A percentile compares a stretch with the other conserved stretches of the same genome.
Evolutionary conservation across 2,113 vertebrate genomes (phyloP).

Genomic region (Podilymbus podiceps): DNA sequence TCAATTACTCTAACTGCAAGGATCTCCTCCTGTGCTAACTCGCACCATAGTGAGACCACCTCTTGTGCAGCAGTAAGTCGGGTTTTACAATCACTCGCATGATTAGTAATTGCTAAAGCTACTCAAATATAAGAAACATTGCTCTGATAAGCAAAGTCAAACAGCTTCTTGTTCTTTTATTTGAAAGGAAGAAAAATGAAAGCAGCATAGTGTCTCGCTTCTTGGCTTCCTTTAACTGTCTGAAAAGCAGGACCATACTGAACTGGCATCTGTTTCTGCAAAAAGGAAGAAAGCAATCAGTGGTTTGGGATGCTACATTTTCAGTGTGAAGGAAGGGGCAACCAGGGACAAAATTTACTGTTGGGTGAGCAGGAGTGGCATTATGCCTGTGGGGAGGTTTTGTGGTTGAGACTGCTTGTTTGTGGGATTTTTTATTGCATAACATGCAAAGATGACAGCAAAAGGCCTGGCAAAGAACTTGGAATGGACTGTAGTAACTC

Average conservation of each 20-base stretch:
- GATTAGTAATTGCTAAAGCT: not conserved
- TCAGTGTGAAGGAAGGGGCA: not conserved
- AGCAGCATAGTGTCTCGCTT: not conserved
- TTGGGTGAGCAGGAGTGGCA: not conserved
- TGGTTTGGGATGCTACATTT: not conserved
- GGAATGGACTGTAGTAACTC: not conserved
- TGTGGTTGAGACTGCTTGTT: not conserved
- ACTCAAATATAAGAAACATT: not conserved
- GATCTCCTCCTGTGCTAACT: conserved; percentile 22
- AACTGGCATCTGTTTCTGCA: not conserved
- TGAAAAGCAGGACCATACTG: conserved; percentile 13
- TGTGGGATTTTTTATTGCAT: not conserved
- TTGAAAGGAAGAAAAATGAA: conserved; percentile 33
- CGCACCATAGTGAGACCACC: not conserved
- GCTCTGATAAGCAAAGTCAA: conserved; percentile 34
- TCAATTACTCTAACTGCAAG: not conserved
- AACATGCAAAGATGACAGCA: not conserved
- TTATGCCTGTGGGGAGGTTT: not conserved
- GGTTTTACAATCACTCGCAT: not conserved
- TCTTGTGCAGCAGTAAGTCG: not conserved
- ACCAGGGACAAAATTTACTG: conserved; percentile 2
- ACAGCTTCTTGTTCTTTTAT: conserved; percentile 30
- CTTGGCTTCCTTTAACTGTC: not conserved
- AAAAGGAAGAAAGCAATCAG: conserved; percentile 31
- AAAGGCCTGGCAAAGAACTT: not conserved